phyloP scores from a whole-genome alignment of 1,140 invertebrate genomes.

The Psilanteris sp. region DNA sequence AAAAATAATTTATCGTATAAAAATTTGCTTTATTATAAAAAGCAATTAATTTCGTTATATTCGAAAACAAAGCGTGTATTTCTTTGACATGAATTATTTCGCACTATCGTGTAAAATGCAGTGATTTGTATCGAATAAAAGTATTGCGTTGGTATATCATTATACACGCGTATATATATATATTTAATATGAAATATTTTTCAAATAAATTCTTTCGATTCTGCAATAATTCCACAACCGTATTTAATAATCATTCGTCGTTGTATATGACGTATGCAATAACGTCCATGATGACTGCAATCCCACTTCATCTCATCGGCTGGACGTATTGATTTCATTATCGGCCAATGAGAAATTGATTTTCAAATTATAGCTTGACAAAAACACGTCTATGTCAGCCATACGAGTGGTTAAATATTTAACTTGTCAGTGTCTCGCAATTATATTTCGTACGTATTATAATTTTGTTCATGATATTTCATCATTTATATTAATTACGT shows the following conservation, averaged over 20 bases:
- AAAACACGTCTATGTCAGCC: slow-evolving; percentile 25
- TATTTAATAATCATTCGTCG: slow-evolving; percentile 21
- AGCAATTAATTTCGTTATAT: too few species aligned
- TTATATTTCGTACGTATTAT: slow-evolving; percentile 11
- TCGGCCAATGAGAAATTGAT: slow-evolving; percentile 44
- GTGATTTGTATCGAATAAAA: too few species aligned
- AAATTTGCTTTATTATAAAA: too few species aligned
- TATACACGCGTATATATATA: too few species aligned
- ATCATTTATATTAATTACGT: slow-evolving; percentile 78
- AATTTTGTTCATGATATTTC: slow-evolving; percentile 66
- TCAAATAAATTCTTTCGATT: too few species aligned
- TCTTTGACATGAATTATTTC: too few species aligned
- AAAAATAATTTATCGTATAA: too few species aligned
- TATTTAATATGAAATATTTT: too few species aligned
- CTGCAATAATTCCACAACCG: slow-evolving; percentile 1
- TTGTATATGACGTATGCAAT: slow-evolving; percentile 20
- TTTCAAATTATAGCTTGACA: slow-evolving; percentile 30
- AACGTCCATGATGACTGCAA: slow-evolving; percentile 23
- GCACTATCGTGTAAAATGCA: too few species aligned
- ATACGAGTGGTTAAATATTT: slow-evolving; percentile 23
- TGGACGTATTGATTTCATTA: slow-evolving; percentile 48
- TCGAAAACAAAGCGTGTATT: too few species aligned
- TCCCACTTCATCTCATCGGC: slow-evolving; percentile 25
- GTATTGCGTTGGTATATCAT: too few species aligned
- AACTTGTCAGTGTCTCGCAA: slow-evolving; percentile 5